phyloP scores from a whole-genome alignment of 1,140 invertebrate genomes.

The Leptonema lineaticorne region DNA sequence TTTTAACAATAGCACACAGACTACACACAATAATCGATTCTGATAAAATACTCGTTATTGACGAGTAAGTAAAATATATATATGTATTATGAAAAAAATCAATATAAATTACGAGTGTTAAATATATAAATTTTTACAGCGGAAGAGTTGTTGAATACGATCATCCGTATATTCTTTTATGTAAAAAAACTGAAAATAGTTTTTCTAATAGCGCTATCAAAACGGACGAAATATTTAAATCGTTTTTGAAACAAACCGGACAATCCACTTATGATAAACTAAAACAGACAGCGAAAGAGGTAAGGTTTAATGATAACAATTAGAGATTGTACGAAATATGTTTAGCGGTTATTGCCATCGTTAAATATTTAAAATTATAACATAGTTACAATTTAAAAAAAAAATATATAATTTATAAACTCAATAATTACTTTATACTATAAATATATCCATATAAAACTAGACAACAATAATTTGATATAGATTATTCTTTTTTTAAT shows the following conservation, averaged over 20 bases:
- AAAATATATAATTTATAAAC: background rate
- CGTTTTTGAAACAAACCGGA: constrained; percentile 9
- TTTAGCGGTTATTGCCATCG: background rate
- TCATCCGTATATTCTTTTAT: constrained; percentile 32
- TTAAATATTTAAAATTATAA: constrained; percentile 4
- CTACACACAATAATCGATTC: constrained; percentile 82
- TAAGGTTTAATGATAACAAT: background rate
- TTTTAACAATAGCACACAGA: constrained; percentile 82
- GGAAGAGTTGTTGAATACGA: constrained; percentile 35
- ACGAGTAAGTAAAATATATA: constrained; percentile 47
- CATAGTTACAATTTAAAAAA: background rate
- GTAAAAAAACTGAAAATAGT: background rate
- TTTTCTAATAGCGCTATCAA: background rate
- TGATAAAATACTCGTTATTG: constrained; percentile 73
- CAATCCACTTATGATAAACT: background rate
- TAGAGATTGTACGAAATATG: background rate
- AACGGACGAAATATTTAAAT: background rate
- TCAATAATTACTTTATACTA: background rate
- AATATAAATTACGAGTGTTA: background rate
- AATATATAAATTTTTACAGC: constrained; percentile 10
- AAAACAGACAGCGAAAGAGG: constrained; percentile 3
- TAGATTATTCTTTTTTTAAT: no score
- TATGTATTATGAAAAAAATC: background rate
- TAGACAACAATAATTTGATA: no score
- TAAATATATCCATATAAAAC: background rate